Evolutionary conservation across 2,888 invertebrate species (phyloP), one percentile per base, ranked within the genome.

Genomic region (Ectemnius cavifrons): DNA sequence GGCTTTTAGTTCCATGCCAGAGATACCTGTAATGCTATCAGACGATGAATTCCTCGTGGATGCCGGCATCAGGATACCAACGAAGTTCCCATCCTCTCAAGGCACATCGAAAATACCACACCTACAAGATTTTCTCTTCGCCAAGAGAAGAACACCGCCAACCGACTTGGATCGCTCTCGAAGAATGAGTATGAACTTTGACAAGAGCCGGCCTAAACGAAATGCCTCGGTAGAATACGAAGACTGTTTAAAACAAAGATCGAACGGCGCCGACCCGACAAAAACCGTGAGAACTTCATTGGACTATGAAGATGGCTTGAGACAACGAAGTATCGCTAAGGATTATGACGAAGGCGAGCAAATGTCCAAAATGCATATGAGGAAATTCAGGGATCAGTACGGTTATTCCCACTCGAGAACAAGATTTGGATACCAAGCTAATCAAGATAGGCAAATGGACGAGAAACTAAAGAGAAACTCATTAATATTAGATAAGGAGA

Each of bases 21-120:
- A 89, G 72, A 88, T 90, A 49, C 88, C 90, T 11, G 86, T 88
- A 52, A 87, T 86, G 46, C 82, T 90, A 63, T 84, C 89, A 65
- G 89, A 91, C 66, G 90, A 91, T 71, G 91, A 91, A 65, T 91
- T 91, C 71, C 86, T 91, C 70, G 90, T 91, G 28, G 91, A 91
- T 60, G 88, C 91, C 1, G 91, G 91, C n/a, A 89, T 91, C 66
- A 85, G 89, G 62, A 90, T 91, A 66, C 91, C 90, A 0, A 80
- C 85, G 3, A 88, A 89, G 71, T 81, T 91, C n/a, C 84, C 88
- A 0, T 79, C 86, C 5, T 85, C 87, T 14, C 88, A 88, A 65
- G 84, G 84, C 23, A 79, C 83, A 14, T 89, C 90, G 11, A 90
- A 89, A 68, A 89, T 90, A 67, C 89, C 90, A 2, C 87, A 89